These are phyloP conservation scores for Neosilurus mollespiculum DNA, from an alignment of 2,797 vertebrate species.

Conservation along the genomic window DNA sequence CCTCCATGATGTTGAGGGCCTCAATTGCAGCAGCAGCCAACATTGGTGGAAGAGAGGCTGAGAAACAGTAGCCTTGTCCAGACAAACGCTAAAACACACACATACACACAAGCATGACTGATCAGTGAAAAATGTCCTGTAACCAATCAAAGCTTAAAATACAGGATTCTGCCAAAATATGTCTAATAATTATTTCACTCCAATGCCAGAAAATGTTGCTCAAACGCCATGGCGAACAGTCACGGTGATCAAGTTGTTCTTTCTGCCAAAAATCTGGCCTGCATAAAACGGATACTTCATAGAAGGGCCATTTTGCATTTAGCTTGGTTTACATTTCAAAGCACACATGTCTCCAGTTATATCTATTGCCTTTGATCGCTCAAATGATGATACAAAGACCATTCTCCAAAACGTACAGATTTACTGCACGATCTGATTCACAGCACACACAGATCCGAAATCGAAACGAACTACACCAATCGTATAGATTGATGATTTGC, in stretches of 20 bases:
- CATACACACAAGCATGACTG: background rate
- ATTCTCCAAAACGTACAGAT: slow-evolving; percentile 1
- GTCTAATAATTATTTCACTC: background rate
- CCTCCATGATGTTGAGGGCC: slow-evolving; percentile 94
- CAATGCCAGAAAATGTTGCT: slow-evolving; percentile 7
- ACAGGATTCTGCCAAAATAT: background rate
- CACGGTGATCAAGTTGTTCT: slow-evolving; percentile 5
- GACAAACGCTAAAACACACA: slow-evolving; percentile 80
- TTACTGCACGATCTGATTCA: background rate
- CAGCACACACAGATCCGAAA: background rate
- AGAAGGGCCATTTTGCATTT: slow-evolving; percentile 1
- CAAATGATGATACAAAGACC: slow-evolving; percentile 4
- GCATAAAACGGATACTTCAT: slow-evolving; percentile 17
- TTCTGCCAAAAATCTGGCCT: slow-evolving; percentile 30
- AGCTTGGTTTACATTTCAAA: slow-evolving; percentile 20
- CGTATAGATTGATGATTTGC: background rate
- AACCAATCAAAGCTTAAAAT: background rate
- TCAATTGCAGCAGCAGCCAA: slow-evolving; percentile 93
- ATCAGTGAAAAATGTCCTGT: background rate
- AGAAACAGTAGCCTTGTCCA: slow-evolving; percentile 97
- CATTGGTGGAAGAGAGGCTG: slow-evolving; percentile 92
- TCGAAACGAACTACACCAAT: background rate
- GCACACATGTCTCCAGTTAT: slow-evolving; percentile 32
- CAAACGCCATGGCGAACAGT: slow-evolving; percentile 4
- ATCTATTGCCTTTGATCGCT: slow-evolving; percentile 15